Evolutionary conservation across 2,113 vertebrate genomes (phyloP), one percentile per base, ranked within the genome.

Genomic region (Coregonus clupeaformis): DNA sequence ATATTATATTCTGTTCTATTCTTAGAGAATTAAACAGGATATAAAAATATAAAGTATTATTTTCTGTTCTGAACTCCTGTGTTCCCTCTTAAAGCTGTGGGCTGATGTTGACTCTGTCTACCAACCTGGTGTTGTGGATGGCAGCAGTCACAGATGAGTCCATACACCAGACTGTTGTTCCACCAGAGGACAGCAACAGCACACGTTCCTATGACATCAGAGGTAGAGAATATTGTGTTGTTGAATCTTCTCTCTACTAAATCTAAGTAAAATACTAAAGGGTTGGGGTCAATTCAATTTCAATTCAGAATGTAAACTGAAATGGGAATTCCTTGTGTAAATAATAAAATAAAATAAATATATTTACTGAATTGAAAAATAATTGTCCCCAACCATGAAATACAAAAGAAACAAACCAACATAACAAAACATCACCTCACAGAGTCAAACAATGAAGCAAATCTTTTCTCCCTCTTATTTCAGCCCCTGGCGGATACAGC

Each of bases 121-220:
- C 97, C 74, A 97, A 99, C 87, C 82, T 98, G 7, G 91, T 96
- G 0, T 73, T 97, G 79, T 99, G 98, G 98, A 98, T 98, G 95
- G 90, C 91, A 0, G 92, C 92, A 0, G 96, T 98, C 62, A 96
- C 96, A 0, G 97, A 99, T 0, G 98, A 99, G 84, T 98, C 96
- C 0, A 70, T 96, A 18, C 97, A 99, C 84, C 96, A 97, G 85
- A 94, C 95, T 0, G 82, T 77, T 16, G 18, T 29, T 62, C 88
- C 88, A 30, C 3, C 29, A 57, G 52, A 65, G 64, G 72, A 25
- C 49, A 47, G 22, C 20, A 47, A 16, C 32, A 7, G 3, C 6
- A 80, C 79, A 71, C 2, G 1, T 16, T 12, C 0, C 89, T 45
- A 4, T 11, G 9, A 84, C 77, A 87, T 0, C 0, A 84, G 0